Evolutionary conservation across 2,113 vertebrate species (phyloP).

Genomic region (Pampusana beccarii): DNA sequence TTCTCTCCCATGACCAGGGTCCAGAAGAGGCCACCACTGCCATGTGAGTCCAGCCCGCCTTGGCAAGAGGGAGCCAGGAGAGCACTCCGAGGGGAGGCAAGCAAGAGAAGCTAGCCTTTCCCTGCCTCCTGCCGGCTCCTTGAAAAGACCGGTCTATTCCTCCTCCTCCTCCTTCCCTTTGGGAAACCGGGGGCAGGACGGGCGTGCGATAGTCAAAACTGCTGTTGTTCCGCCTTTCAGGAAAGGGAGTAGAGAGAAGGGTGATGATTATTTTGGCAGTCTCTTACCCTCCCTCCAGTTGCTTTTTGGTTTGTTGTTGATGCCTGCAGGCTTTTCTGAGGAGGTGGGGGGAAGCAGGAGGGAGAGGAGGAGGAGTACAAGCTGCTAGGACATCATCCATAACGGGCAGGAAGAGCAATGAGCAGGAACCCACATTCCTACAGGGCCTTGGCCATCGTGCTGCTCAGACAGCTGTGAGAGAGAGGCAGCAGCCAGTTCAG

Average conservation of each 20-base stretch:
- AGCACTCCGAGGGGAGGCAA: not conserved
- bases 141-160: conserved; percentile 38
- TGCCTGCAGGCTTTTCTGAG: conserved; percentile 51
- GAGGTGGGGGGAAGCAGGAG: not conserved
- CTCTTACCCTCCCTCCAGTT: conserved; percentile 56
- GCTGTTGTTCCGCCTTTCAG: not conserved
- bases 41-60: conserved; percentile 76
- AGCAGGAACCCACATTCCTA: conserved; percentile 52
- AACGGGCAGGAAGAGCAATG: conserved; percentile 45
- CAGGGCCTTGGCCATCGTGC: not conserved
- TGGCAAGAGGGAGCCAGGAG: conserved; percentile 66
- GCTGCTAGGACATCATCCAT: conserved; percentile 57
- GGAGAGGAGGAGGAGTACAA: conserved; percentile 32
- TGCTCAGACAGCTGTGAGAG: conserved; percentile 27
- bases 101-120: conserved; percentile 56
- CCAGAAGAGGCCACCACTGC: conserved; percentile 71
- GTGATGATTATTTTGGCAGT: conserved; percentile 64
- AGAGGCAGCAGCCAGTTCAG: conserved; percentile 20
- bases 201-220: not conserved
- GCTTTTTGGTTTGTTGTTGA: conserved; percentile 67
- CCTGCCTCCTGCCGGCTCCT: conserved; percentile 51
- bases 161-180: conserved; percentile 29
- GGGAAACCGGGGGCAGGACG: conserved; percentile 22
- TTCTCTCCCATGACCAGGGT: conserved; percentile 56
- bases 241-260: conserved; percentile 42